Base-by-base conservation (phyloP, 1,140 invertebrate species). In the Tribolium castaneum region DNA sequence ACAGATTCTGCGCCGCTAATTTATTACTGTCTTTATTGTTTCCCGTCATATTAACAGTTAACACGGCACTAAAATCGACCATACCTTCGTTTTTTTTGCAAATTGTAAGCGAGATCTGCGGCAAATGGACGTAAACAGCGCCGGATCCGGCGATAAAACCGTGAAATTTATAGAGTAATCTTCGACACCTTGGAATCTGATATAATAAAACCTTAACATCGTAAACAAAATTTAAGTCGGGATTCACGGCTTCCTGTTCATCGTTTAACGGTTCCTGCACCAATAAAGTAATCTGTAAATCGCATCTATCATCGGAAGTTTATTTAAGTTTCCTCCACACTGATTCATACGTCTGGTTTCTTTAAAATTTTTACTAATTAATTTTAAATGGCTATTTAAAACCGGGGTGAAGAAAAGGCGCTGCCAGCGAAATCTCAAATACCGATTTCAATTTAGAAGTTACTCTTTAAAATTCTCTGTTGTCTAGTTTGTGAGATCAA, bases 21-120 rank as follows among this genome's bases (percentile, higher is more conserved):
- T 83, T 83, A 83, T 83, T 79, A 76, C 74, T 76, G 80, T 80
- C 80, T 83, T 83, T 83, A 83, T 83, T 82, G 80, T 82, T 82
- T 82, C 80, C 78, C 72, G 71, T 80, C 79, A 77, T 76, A 77
- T 78, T 75, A 77, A 66, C 35, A 73, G 71, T 73, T 73, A 73
- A 73, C 71, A 39, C 59, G 5, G 10, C 59, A 66, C 59, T 35
- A 39, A 66, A 66, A 35, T 66, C 34, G 34, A 66, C 30, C 25
- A 66, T 66, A 13, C 30, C 6, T 14, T 19, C 2, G 52, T 1
- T 19, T 14, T 16, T 16, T 56, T 56, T 66, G n/a, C 25, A 66
- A 66, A 66, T 66, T 30, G 25, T 1, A 30, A 66, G 59, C 16
- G 25, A 66, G n/a, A 25, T 66, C 59, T 76, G 22, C 70, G 56